phyloP scores from a whole-genome alignment of 1,140 invertebrate genomes.

The Drepana arcuata region DNA sequence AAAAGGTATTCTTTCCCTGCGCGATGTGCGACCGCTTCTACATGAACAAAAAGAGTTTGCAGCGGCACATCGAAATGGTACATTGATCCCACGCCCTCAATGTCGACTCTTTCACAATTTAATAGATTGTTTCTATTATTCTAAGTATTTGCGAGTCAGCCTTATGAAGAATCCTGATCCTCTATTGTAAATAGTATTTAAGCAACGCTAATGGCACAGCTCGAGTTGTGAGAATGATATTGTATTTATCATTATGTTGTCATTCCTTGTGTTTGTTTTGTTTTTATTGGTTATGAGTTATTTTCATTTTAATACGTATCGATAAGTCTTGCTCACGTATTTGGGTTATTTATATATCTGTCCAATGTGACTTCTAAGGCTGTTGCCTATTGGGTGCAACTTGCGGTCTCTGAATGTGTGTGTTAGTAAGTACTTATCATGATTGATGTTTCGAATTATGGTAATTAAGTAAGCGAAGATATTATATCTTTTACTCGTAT shows the following conservation, averaged over 20 bases:
- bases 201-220: not conserved
- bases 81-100: constrained; percentile 37
- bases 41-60: constrained; percentile 69
- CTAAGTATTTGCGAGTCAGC: not conserved
- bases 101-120: constrained; percentile 1
- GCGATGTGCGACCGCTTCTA: constrained; percentile 68
- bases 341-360: constrained; percentile 51
- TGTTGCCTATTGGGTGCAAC: constrained; percentile 10
- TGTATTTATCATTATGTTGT: constrained; percentile 20
- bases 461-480: constrained; percentile 20
- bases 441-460: constrained; percentile 22
- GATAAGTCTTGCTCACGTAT: constrained; percentile 48
- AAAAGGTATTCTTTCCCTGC: constrained; percentile 66
- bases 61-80: constrained; percentile 63
- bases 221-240: constrained; percentile 8
- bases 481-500: constrained; percentile 27
- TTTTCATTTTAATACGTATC: constrained; percentile 19
- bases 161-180: constrained; percentile 24
- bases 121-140: too few relatives aligned
- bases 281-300: constrained; percentile 16
- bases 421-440: constrained; percentile 34
- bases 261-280: constrained; percentile 39
- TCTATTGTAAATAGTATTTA: constrained; percentile 23
- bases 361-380: constrained; percentile 9
- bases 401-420: constrained; percentile 9